phyloP scores from a whole-genome alignment of 1,140 invertebrate genomes.

The Brachionus rubens region DNA sequence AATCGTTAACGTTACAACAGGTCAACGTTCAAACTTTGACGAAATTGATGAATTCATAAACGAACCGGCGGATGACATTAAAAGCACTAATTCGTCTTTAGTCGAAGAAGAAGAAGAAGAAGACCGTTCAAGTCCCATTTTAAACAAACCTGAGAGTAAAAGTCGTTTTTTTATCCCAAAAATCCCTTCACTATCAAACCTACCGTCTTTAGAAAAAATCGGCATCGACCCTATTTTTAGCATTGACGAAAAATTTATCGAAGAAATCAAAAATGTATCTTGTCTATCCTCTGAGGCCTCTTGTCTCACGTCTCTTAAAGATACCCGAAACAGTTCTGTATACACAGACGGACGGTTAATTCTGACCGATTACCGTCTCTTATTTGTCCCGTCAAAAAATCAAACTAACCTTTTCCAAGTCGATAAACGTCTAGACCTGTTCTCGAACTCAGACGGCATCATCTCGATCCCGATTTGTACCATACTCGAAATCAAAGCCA shows the following conservation, averaged over 20 bases:
- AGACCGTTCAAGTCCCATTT: not conserved
- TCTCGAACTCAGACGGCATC: not conserved
- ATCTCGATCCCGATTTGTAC: not conserved
- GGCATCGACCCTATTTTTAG: not conserved
- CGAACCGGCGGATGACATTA: not conserved
- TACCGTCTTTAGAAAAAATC: not conserved
- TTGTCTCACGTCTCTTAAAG: not conserved
- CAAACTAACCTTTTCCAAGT: not conserved
- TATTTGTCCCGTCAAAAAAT: not conserved
- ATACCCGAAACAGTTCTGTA: not conserved
- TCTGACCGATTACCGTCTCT: not conserved
- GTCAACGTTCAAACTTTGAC: not conserved
- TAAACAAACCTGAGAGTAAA: not conserved
- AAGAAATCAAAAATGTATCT: not conserved
- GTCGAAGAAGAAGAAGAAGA: not conserved
- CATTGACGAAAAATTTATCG: not conserved
- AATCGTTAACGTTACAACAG: too few relatives aligned
- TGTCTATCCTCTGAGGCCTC: not conserved
- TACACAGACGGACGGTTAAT: not conserved
- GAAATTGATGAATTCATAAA: conserved; percentile 12
- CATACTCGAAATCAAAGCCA: conserved; percentile 10
- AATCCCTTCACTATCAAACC: not conserved
- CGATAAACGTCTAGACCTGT: not conserved
- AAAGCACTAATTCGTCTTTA: not conserved
- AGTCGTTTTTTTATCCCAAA: not conserved